These are phyloP conservation scores for Panulirus ornatus DNA, from an alignment of 1,140 invertebrate genomes.

Conservation along the genomic window DNA sequence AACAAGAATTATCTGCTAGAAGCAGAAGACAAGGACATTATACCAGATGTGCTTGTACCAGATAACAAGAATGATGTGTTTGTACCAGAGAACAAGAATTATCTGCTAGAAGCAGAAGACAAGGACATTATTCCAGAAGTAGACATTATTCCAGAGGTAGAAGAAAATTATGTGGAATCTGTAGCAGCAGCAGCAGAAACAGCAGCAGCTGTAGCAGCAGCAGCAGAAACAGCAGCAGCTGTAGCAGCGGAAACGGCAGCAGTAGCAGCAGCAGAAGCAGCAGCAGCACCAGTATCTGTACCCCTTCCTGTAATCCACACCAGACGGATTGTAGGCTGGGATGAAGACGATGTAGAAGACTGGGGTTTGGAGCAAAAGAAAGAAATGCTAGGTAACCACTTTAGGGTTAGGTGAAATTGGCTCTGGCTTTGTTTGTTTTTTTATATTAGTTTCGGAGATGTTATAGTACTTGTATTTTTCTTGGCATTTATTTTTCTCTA, in stretches of 20 bases:
- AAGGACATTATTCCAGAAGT: not conserved
- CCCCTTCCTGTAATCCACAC: not conserved
- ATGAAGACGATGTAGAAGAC: slow-evolving; percentile 63
- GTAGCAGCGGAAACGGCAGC: too few species aligned
- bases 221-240: too few species aligned
- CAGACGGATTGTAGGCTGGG: slow-evolving; percentile 48
- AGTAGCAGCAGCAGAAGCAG: not conserved
- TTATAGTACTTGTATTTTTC: too few species aligned
- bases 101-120: not conserved
- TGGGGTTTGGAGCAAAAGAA: slow-evolving; percentile 52
- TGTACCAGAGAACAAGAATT: not conserved
- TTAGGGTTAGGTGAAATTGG: not conserved
- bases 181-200: slow-evolving; percentile 23
- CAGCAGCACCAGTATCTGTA: not conserved
- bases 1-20: not conserved
- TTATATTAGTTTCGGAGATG: not conserved
- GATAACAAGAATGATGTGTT: slow-evolving; percentile 5
- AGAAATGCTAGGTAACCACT: slow-evolving; percentile 60
- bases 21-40: not conserved
- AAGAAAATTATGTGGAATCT: slow-evolving; percentile 16
- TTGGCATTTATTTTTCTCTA: too few species aligned
- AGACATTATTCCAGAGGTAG: not conserved
- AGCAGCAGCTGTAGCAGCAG: slow-evolving; percentile 30
- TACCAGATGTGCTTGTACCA: too few species aligned
- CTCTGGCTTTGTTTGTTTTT: slow-evolving; percentile 35